Conservation (phyloP, 1,140 invertebrate species). For the Neodiprion pinetum region DNA sequence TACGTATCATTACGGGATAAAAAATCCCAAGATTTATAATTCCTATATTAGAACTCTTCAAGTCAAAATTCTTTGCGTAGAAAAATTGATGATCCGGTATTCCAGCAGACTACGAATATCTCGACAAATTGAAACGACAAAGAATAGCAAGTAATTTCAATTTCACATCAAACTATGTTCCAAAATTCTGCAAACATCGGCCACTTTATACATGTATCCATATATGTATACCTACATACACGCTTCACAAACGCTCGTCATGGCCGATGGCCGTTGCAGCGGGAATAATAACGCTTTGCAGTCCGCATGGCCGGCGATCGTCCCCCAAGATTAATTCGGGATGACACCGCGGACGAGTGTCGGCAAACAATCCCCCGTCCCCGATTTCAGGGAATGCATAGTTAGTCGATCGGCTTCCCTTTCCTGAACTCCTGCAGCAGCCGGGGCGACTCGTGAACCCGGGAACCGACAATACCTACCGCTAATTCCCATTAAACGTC, state of each 20-base stretch:
- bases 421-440: background rate
- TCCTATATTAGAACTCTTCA: too few relatives aligned
- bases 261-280: too few relatives aligned
- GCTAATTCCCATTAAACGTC: conserved; percentile 59
- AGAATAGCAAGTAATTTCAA: too few relatives aligned
- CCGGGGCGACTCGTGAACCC: too few relatives aligned
- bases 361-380: conserved; percentile 51
- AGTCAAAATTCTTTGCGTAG: too few relatives aligned
- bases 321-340: conserved; percentile 41
- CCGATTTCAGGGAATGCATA: background rate
- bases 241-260: too few relatives aligned
- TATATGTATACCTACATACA: background rate
- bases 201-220: background rate
- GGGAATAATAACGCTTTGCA: background rate
- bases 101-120: too few relatives aligned
- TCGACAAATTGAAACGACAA: too few relatives aligned
- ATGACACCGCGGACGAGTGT: conserved; percentile 55
- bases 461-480: conserved; percentile 56
- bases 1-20: too few relatives aligned
- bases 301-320: conserved; percentile 48
- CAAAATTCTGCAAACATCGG: background rate
- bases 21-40: too few relatives aligned
- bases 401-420: conserved; percentile 10
- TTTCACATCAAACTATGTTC: too few relatives aligned
- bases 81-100: too few relatives aligned